Evolutionary conservation across 2,888 invertebrate genomes (phyloP).

Genomic region (Tachina lurida): DNA sequence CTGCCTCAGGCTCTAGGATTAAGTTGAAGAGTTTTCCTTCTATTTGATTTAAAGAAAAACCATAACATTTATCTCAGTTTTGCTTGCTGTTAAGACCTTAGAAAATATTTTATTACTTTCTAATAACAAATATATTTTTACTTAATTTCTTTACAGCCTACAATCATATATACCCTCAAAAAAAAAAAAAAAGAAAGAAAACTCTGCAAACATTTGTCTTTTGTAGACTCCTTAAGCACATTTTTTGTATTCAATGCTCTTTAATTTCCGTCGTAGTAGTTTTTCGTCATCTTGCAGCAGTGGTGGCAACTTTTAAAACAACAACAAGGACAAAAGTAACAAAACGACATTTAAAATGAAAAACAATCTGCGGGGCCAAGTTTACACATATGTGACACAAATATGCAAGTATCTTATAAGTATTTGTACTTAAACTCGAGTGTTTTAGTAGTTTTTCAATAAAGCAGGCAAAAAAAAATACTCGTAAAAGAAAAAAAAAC

Average conservation of each 20-base stretch:
- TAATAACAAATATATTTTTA: background rate
- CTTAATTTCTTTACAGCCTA: background rate
- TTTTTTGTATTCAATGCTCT: background rate
- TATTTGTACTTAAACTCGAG: slow-evolving; percentile 51
- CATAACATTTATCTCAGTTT: too few relatives aligned
- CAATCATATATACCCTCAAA: background rate
- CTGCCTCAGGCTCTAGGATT: too few relatives aligned
- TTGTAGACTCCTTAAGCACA: background rate
- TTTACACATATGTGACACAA: slow-evolving; percentile 15
- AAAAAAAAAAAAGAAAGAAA: background rate
- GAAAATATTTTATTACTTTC: background rate
- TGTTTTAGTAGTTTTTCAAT: slow-evolving; percentile 32
- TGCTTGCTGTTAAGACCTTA: background rate
- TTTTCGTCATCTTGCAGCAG: slow-evolving; percentile 17
- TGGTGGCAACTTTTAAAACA: slow-evolving; percentile 11
- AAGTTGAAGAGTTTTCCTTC: too few relatives aligned
- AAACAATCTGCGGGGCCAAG: slow-evolving; percentile 40
- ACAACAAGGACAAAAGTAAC: slow-evolving; percentile 14
- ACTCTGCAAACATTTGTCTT: background rate
- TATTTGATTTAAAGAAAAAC: too few relatives aligned
- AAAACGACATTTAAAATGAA: slow-evolving; percentile 52
- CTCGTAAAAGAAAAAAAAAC: background rate
- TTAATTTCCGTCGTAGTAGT: slow-evolving; percentile 46
- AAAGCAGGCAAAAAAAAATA: background rate
- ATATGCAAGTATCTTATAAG: slow-evolving; percentile 8